Evolutionary conservation across 2,888 invertebrate species (phyloP).

Genomic region (Deilephila elpenor): DNA sequence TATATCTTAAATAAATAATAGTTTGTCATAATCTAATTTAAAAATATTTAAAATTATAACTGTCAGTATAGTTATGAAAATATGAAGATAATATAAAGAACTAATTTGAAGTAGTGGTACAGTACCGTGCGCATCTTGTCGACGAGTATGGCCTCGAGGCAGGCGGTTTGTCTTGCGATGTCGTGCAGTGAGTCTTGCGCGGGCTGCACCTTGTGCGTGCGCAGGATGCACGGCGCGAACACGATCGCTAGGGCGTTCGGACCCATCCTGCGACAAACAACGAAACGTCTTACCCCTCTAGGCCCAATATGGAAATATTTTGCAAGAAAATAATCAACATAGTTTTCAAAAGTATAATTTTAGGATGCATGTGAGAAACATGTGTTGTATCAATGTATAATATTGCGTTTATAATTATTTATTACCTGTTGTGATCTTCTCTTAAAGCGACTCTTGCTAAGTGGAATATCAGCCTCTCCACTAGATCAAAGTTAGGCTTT

Average conservation of each 20-base stretch:
- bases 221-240: conserved; percentile 96
- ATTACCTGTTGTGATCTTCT: conserved; percentile 90
- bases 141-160: conserved; percentile 95
- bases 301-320: too few species aligned
- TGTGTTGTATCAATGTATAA: too few species aligned
- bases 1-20: too few species aligned
- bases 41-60: too few species aligned
- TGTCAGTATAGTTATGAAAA: not conserved
- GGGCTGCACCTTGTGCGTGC: conserved; percentile 93
- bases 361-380: too few species aligned
- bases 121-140: conserved; percentile 88
- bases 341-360: too few species aligned
- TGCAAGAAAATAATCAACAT: too few species aligned
- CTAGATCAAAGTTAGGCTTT: conserved; percentile 93
- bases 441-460: conserved; percentile 94
- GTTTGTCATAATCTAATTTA: too few species aligned
- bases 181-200: conserved; percentile 97
- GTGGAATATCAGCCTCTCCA: conserved; percentile 97
- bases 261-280: conserved; percentile 88
- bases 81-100: not conserved
- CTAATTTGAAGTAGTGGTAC: too few species aligned
- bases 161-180: conserved; percentile 94
- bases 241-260: conserved; percentile 96
- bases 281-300: too few species aligned
- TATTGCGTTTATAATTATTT: not conserved